phyloP scores from a whole-genome alignment of 2,113 vertebrate genomes.

The Sarotherodon lohbergeri region DNA sequence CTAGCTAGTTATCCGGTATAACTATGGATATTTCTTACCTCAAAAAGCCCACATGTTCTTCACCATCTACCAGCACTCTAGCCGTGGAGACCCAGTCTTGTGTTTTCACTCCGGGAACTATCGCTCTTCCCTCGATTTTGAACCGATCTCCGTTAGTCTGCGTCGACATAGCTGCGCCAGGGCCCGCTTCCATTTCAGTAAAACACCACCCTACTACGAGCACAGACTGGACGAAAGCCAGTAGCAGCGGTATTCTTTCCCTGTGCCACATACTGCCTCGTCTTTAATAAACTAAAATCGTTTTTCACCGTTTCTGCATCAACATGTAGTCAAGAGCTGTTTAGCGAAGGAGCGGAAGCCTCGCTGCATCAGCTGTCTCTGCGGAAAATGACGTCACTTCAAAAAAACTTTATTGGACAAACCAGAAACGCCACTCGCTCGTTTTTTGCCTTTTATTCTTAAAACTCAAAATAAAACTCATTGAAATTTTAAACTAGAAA shows the following conservation, averaged over 20 bases:
- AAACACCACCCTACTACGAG: slow-evolving; percentile 47
- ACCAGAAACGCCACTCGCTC: not conserved
- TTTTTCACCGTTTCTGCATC: not conserved
- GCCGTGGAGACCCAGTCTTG: slow-evolving; percentile 91
- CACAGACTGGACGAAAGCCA: slow-evolving; percentile 39
- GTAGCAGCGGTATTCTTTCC: not conserved
- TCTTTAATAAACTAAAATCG: not conserved
- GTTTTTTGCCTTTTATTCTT: not conserved
- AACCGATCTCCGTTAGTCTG: slow-evolving; percentile 80
- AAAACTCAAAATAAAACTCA: not conserved
- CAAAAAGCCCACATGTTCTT: slow-evolving; percentile 89
- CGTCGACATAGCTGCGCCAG: slow-evolving; percentile 47
- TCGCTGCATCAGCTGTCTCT: slow-evolving; percentile 26
- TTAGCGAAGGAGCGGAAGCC: not conserved
- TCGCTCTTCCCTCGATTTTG: slow-evolving; percentile 89
- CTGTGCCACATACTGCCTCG: not conserved
- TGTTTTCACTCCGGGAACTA: slow-evolving; percentile 85
- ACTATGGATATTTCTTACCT: slow-evolving; percentile 68
- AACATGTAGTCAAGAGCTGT: not conserved
- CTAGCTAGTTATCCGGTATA: not conserved
- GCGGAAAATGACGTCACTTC: slow-evolving; percentile 17
- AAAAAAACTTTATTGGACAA: slow-evolving; percentile 43
- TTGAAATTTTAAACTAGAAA: not conserved
- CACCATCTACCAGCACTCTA: slow-evolving; percentile 87
- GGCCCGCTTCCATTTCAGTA: slow-evolving; percentile 66